Evolutionary conservation across 2,888 invertebrate species (phyloP).

Genomic region (Dynastes hyllus): DNA sequence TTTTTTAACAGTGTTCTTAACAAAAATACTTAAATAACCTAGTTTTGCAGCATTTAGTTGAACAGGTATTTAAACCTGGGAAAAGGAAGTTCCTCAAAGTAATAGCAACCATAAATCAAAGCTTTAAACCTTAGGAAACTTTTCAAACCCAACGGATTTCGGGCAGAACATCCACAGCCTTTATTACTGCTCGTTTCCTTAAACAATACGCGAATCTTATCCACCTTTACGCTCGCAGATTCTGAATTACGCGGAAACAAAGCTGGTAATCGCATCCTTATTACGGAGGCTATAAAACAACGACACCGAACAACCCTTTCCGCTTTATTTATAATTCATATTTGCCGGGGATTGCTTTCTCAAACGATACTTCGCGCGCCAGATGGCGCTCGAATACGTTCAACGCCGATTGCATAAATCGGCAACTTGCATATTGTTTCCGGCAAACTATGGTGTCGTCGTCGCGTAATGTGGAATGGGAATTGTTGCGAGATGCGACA

Average conservation of each 20-base stretch:
- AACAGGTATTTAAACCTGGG: too few relatives aligned
- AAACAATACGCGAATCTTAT: too few relatives aligned
- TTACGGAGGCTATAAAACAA: neutral
- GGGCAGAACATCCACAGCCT: conserved; percentile 12
- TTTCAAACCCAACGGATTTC: neutral
- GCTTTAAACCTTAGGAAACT: too few relatives aligned
- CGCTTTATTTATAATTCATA: conserved; percentile 26
- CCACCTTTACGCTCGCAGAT: too few relatives aligned
- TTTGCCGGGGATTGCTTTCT: conserved; percentile 1
- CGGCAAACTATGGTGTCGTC: neutral
- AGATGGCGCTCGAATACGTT: conserved; percentile 8
- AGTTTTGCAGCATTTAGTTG: too few relatives aligned
- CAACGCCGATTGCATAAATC: conserved; percentile 15
- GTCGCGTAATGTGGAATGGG: neutral
- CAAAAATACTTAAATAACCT: too few relatives aligned
- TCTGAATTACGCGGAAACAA: too few relatives aligned
- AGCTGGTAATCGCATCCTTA: neutral
- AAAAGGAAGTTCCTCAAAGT: too few relatives aligned
- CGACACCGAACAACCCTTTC: neutral
- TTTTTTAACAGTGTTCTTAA: too few relatives aligned
- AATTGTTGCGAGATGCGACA: neutral
- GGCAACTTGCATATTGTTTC: conserved; percentile 32
- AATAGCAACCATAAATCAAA: too few relatives aligned
- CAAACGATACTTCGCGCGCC: neutral
- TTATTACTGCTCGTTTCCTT: neutral